Evolutionary conservation across 2,888 invertebrate genomes (phyloP).

Genomic region (Harpalus rubripes): DNA sequence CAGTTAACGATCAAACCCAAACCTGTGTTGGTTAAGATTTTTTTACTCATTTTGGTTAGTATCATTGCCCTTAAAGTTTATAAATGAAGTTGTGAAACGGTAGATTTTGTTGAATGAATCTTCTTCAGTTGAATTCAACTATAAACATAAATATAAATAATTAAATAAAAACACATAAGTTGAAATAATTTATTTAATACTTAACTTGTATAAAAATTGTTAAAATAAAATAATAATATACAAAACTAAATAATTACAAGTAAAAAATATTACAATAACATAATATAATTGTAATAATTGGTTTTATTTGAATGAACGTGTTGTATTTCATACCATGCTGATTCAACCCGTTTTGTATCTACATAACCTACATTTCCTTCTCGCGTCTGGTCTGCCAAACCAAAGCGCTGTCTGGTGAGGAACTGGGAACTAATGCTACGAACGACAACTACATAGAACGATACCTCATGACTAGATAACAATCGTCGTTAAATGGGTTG

Average conservation of each 20-base stretch:
- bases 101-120: too few species aligned
- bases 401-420: neutral
- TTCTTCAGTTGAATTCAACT: too few species aligned
- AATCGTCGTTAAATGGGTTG: neutral
- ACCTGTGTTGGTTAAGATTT: too few species aligned
- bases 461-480: neutral
- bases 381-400: neutral
- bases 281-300: neutral
- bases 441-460: neutral
- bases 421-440: neutral
- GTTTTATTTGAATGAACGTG: neutral
- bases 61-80: too few species aligned
- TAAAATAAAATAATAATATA: conserved; percentile 5
- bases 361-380: too few species aligned
- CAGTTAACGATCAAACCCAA: too few species aligned
- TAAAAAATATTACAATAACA: neutral
- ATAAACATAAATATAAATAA: neutral
- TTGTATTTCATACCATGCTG: too few species aligned
- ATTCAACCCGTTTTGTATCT: too few species aligned
- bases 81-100: too few species aligned
- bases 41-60: too few species aligned
- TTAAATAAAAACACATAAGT: neutral
- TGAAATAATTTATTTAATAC: conserved; percentile 4
- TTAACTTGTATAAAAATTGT: conserved; percentile 4
- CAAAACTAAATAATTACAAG: neutral